Evolutionary conservation across 2,113 vertebrate species (phyloP), one percentile per base, ranked within the genome.

Genomic region (Oceanites oceanicus): DNA sequence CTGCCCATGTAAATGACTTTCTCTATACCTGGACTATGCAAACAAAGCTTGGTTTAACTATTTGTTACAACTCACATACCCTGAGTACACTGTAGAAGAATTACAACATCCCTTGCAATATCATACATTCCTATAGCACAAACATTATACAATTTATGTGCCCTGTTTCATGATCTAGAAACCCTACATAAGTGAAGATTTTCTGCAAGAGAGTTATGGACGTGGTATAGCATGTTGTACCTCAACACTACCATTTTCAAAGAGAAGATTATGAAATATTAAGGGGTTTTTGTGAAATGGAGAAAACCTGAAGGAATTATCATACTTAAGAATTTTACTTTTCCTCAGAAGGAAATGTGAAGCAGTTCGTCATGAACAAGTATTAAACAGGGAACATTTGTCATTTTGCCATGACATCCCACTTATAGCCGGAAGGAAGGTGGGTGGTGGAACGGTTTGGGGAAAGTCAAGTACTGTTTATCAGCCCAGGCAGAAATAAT

Each of bases 391-490:
- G 15, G 73, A 90, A 81, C 13, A 4, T 86, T 61, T 96, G 86
- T 93, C 92, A 84, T 78, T 96, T 88, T 96, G 75, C 94, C 76
- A 76, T 78, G 80, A 80, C 85, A 90, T 87, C 71, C 87, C 91
- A 95, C 74, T 88, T 86, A 32, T 0, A 94, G 68, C 61, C 8
- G 50, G 82, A 88, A 95, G 86, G 83, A 89, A 87, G 11, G 91
- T 95, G 84, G 95, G 92, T 58, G 86, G 83, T 47, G 78, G 75
- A 90, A 88, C 0, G 2, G 47, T 73, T 79, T 66, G 44, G 70
- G 58, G 56, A 85, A 82, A 97, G 65, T 79, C 89, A 95, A 91
- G 74, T 26, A 53, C 76, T 94, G 62, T 87, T 92, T 93, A 89
- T 91, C 88, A 93, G 68, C 20, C 15, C 34, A 79, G 53, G 76